Evolutionary conservation across 2,888 invertebrate species (phyloP).

Genomic region (Megamerina dolium): DNA sequence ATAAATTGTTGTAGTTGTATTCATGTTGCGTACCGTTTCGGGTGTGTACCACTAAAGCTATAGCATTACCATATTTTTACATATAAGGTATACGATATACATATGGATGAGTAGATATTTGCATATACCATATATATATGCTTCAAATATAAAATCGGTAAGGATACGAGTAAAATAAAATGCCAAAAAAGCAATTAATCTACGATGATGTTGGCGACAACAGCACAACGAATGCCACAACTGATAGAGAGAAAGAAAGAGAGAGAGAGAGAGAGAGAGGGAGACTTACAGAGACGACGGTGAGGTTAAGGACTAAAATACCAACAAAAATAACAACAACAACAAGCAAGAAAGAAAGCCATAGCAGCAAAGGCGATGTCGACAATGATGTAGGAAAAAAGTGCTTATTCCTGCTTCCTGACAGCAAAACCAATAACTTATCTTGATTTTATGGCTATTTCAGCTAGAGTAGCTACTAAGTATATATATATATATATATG

Average conservation of each 20-base stretch:
- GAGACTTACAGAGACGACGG: too few species aligned
- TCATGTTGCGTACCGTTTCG: too few species aligned
- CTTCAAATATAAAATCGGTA: too few species aligned
- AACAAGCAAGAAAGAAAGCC: neutral
- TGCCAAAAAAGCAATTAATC: conserved; percentile 42
- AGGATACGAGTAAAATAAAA: conserved; percentile 22
- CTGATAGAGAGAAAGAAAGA: neutral
- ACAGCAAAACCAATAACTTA: conserved; percentile 46
- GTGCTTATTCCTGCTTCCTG: conserved; percentile 39
- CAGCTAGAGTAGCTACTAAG: neutral
- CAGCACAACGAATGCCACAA: neutral
- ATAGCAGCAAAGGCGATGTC: neutral
- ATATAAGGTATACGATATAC: too few species aligned
- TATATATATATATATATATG: too few species aligned
- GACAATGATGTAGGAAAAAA: conserved; percentile 16
- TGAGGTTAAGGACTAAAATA: too few species aligned
- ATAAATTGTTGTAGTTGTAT: too few species aligned
- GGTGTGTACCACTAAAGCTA: too few species aligned
- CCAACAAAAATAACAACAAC: too few species aligned
- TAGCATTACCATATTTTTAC: too few species aligned
- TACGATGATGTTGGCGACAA: conserved; percentile 22
- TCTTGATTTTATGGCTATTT: conserved; percentile 45
- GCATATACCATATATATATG: too few species aligned
- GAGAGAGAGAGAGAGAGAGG: neutral
- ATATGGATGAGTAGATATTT: too few species aligned